phyloP scores from a whole-genome alignment of 2,888 invertebrate genomes.

The Caradrina clavipalpis region DNA sequence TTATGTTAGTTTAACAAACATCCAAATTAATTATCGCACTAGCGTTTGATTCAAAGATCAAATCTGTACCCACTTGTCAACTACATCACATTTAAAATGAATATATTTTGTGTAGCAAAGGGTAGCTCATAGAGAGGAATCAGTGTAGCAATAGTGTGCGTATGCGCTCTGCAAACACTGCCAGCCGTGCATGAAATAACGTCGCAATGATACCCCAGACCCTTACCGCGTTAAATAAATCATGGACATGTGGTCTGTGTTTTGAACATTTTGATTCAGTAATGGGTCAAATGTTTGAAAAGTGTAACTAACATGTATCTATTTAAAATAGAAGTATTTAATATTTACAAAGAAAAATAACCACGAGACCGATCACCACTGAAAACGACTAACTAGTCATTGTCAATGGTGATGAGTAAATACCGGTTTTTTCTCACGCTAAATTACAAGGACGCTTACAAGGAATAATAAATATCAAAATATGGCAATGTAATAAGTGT shows the following conservation, averaged over 20 bases:
- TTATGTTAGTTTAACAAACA: background rate
- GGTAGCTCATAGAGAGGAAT: slow-evolving; percentile 36
- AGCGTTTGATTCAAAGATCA: background rate
- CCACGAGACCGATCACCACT: too few relatives aligned
- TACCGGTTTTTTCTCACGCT: too few relatives aligned
- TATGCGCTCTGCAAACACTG: slow-evolving; percentile 76
- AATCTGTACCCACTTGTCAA: slow-evolving; percentile 27
- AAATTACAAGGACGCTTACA: too few relatives aligned
- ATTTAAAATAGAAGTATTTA: too few relatives aligned
- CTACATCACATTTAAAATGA: slow-evolving; percentile 28
- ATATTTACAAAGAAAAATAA: too few relatives aligned
- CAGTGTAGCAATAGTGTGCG: slow-evolving; percentile 59
- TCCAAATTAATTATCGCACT: background rate
- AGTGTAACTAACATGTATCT: background rate
- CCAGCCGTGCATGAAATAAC: slow-evolving; percentile 78
- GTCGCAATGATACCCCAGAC: slow-evolving; percentile 79
- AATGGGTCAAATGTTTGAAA: slow-evolving; percentile 5
- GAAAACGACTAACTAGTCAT: too few relatives aligned
- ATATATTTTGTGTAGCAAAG: slow-evolving; percentile 32
- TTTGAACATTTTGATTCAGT: slow-evolving; percentile 11
- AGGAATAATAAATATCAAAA: too few relatives aligned
- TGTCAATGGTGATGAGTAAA: too few relatives aligned
- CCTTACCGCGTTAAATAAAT: slow-evolving; percentile 66
- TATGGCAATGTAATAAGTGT: slow-evolving; percentile 20
- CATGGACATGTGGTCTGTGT: slow-evolving; percentile 29